These are phyloP conservation scores for Myioborus melanocephalus DNA, from an alignment of 2,797 vertebrate genomes.

Conservation along the genomic window DNA sequence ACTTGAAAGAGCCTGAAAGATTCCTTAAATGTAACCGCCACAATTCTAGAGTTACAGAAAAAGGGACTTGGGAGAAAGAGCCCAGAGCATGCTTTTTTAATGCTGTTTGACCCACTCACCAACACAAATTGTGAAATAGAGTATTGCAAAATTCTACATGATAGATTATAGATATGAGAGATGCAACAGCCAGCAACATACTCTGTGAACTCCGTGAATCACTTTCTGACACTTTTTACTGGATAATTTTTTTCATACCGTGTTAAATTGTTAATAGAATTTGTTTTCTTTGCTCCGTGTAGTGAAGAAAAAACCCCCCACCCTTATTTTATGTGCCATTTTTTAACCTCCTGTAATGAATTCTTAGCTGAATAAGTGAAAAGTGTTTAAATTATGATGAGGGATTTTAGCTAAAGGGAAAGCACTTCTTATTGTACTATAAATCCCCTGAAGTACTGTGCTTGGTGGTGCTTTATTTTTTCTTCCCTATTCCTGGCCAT, in stretches of 20 bases:
- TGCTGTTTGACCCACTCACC: slow-evolving; percentile 63
- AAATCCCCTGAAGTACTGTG: slow-evolving; percentile 12
- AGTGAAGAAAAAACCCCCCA: not conserved
- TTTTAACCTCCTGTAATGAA: slow-evolving; percentile 19
- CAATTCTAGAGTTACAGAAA: slow-evolving; percentile 78
- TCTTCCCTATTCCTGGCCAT: not conserved
- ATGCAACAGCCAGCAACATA: slow-evolving; percentile 50
- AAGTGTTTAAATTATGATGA: not conserved
- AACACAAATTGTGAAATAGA: slow-evolving; percentile 54
- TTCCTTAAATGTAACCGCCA: slow-evolving; percentile 74
- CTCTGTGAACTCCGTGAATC: slow-evolving; percentile 53
- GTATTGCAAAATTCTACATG: slow-evolving; percentile 55
- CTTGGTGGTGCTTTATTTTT: slow-evolving; percentile 50
- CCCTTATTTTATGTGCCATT: slow-evolving; percentile 15
- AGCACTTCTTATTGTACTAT: slow-evolving; percentile 14
- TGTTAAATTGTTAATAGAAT: slow-evolving; percentile 70
- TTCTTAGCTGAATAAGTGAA: slow-evolving; percentile 40
- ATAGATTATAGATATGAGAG: slow-evolving; percentile 60
- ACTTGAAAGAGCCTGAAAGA: slow-evolving; percentile 79
- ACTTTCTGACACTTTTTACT: slow-evolving; percentile 67
- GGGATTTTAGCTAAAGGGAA: slow-evolving; percentile 19
- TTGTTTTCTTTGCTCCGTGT: slow-evolving; percentile 34
- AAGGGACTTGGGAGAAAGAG: slow-evolving; percentile 63
- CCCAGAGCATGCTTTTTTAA: slow-evolving; percentile 68
- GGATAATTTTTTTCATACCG: slow-evolving; percentile 59